Base-by-base conservation (phyloP, 2,888 invertebrate species). In the Eulithis prunata region DNA sequence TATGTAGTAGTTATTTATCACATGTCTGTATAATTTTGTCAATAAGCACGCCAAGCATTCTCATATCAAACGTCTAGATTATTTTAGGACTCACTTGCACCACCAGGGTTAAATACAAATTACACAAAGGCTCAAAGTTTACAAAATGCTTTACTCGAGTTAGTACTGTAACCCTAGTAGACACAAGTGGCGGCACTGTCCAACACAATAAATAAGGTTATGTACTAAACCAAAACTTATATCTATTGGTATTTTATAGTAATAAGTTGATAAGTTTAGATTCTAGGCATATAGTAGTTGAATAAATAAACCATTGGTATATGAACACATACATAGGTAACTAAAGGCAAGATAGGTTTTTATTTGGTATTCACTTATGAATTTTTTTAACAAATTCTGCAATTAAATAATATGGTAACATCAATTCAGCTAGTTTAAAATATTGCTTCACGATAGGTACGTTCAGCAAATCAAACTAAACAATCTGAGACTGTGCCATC, bases 1-100 rank as follows among this genome's bases (percentile, higher is more conserved):
- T 89, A 72, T 71, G 72, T 72, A 85, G 78, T 81, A 77, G 68
- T 66, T 85, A 86, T 85, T 86, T 91, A 91, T 91, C 91, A 91
- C 91, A 90, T 88, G 84, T 90, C 82, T 83, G 89, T 89, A 89
- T 86, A 84, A 88, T 85, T 86, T 81, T 88, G 80, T 85, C 82
- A 83, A 82, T 79, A 89, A 90, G 89, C 88, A 84, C 83, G 87
- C 83, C 85, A 88, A 88, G 88, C 88, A 80, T 84, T 67, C 52
- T 63, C 64, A 14, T 66, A 59, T 52, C 56, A 55, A 51, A 58
- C 54, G 58, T 64, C 46, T 56, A 45, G 46, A 54, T 49, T 51
- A 57, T 62, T 58, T 14, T 51, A 13, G 57, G 36, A 53, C 45
- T 43, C 28, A 43, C 13, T 59, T 43, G 58, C 45, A 28, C 45